Conservation (phyloP, 2,888 invertebrate genomes). For the Limulus polyphemus region DNA sequence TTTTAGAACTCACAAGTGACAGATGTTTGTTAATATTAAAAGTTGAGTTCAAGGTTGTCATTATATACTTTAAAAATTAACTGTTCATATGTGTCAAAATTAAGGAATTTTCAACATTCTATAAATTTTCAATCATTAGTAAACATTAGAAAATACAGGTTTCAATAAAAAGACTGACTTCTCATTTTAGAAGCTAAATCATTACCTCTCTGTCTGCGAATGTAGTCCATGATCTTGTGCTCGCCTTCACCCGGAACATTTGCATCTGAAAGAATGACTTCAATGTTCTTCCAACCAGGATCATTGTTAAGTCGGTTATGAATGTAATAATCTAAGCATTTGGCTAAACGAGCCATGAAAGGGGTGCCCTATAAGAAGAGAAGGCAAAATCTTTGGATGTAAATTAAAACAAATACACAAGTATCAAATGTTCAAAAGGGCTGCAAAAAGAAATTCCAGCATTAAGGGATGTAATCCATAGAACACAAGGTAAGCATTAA, state of each 20-base stretch:
- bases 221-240: slow-evolving; percentile 99
- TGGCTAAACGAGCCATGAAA: slow-evolving; percentile 79
- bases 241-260: slow-evolving; percentile 97
- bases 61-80: too few species aligned
- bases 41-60: too few species aligned
- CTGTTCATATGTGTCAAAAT: too few species aligned
- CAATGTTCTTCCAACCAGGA: slow-evolving; percentile 86
- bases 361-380: slow-evolving; percentile 61
- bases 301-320: slow-evolving; percentile 82
- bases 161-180: too few species aligned
- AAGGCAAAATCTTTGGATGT: background rate
- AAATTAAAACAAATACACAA: background rate
- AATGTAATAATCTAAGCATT: slow-evolving; percentile 64
- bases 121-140: too few species aligned
- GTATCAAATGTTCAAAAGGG: too few species aligned
- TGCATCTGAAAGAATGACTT: slow-evolving; percentile 91
- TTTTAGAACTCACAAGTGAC: too few species aligned
- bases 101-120: too few species aligned
- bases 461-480: background rate
- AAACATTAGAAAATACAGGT: too few species aligned
- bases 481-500: background rate
- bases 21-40: too few species aligned
- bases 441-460: too few species aligned
- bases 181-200: slow-evolving; percentile 5
- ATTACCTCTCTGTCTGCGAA: slow-evolving; percentile 76